Conservation (phyloP, 2,888 invertebrate genomes). For the Mythimna lalbum region DNA sequence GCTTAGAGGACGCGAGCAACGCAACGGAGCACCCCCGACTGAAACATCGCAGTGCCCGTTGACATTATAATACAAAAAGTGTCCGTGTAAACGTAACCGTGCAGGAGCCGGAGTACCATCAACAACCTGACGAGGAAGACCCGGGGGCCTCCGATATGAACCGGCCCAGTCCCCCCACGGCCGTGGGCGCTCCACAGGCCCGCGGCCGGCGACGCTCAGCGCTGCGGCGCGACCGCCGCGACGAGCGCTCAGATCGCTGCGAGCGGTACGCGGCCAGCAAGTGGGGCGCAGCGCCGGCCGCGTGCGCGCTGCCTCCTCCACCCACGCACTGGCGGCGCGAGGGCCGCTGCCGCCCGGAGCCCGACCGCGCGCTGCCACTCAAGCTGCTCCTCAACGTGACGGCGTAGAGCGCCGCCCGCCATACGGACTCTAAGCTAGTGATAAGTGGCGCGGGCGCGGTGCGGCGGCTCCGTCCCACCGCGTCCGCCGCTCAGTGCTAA, state of each 20-base stretch:
- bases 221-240: constrained; percentile 66
- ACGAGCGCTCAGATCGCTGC: constrained; percentile 81
- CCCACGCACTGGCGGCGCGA: constrained; percentile 94
- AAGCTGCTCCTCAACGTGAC: constrained; percentile 92
- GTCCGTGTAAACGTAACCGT: constrained; percentile 55
- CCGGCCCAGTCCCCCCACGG: constrained; percentile 57
- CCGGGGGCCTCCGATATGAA: constrained; percentile 66
- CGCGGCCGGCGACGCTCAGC: constrained; percentile 77
- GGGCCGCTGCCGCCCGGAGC: constrained; percentile 86
- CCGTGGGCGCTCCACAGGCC: constrained; percentile 66
- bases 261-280: constrained; percentile 93
- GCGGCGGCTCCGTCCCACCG: constrained; percentile 71
- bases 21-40: constrained; percentile 62
- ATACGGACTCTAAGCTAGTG: constrained; percentile 82
- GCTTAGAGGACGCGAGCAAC: constrained; percentile 62
- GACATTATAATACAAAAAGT: constrained; percentile 45
- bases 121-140: constrained; percentile 71
- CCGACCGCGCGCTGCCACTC: constrained; percentile 91
- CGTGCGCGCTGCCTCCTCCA: constrained; percentile 94
- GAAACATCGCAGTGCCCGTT: constrained; percentile 59
- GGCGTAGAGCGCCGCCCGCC: constrained; percentile 77
- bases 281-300: constrained; percentile 95
- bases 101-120: constrained; percentile 72
- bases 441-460: constrained; percentile 78
- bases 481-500: constrained; percentile 82